These are phyloP conservation scores for Hipparchia sbordonii DNA, from an alignment of 2,888 invertebrate species.

Conservation along the genomic window DNA sequence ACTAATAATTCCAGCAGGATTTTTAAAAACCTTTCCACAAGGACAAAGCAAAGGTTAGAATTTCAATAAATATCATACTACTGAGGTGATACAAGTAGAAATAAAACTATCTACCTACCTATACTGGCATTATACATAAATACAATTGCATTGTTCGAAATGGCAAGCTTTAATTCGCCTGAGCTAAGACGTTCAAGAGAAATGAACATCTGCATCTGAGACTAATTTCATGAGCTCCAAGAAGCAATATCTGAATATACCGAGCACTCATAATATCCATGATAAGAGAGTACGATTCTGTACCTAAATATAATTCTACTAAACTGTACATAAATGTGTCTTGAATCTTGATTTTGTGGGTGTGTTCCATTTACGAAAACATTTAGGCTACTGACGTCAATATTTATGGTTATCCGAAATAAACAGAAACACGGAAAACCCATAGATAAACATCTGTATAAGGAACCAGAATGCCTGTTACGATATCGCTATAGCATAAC, in stretches of 20 bases:
- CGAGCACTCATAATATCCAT: background rate
- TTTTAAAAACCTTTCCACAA: no score
- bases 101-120: no score
- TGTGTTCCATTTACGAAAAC: background rate
- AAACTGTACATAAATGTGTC: background rate
- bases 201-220: background rate
- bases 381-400: constrained; percentile 17
- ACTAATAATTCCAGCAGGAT: no score
- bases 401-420: constrained; percentile 19
- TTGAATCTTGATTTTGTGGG: background rate
- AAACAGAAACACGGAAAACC: constrained; percentile 6
- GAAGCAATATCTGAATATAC: background rate
- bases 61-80: no score
- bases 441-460: background rate
- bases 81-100: no score
- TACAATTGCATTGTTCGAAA: no score
- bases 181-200: background rate
- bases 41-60: no score
- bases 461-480: constrained; percentile 1
- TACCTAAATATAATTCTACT: background rate
- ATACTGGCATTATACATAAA: no score
- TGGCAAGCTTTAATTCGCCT: no score
- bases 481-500: background rate
- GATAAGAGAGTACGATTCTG: background rate
- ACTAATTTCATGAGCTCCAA: background rate